phyloP scores from a whole-genome alignment of 2,888 invertebrate genomes.

The Hanleya hanleyi region DNA sequence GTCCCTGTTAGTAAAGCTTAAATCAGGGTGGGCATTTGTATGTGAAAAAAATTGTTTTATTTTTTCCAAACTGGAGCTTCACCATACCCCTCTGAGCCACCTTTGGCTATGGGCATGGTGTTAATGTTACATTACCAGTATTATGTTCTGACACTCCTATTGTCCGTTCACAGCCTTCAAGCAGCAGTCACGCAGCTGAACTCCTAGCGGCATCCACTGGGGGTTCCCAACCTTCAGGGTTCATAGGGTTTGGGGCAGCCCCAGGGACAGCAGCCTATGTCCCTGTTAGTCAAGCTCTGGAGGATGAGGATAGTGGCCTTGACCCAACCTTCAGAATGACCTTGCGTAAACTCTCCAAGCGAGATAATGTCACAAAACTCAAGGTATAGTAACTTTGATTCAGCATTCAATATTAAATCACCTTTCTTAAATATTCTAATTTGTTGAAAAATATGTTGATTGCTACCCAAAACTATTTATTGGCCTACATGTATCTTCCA shows the following conservation, averaged over 20 bases:
- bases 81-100: too few relatives aligned
- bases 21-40: too few relatives aligned
- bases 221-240: slow-evolving; percentile 74
- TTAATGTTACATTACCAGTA: too few relatives aligned
- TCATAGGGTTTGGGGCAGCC: slow-evolving; percentile 80
- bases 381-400: slow-evolving; percentile 81
- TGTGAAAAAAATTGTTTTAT: too few relatives aligned
- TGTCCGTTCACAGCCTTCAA: slow-evolving; percentile 88
- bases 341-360: slow-evolving; percentile 90
- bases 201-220: slow-evolving; percentile 81
- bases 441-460: too few relatives aligned
- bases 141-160: too few relatives aligned
- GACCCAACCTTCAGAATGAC: slow-evolving; percentile 85
- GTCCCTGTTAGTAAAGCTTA: too few relatives aligned
- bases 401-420: too few relatives aligned
- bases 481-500: not conserved
- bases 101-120: too few relatives aligned
- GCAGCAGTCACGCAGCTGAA: slow-evolving; percentile 91
- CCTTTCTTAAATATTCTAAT: too few relatives aligned
- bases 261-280: slow-evolving; percentile 78
- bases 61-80: too few relatives aligned
- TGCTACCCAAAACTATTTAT: not conserved
- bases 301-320: slow-evolving; percentile 79
- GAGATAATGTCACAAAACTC: slow-evolving; percentile 90
- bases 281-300: slow-evolving; percentile 75